These are phyloP conservation scores for Tokudaia muenninki DNA, from an alignment of 2,797 vertebrate genomes.

Conservation along the genomic window DNA sequence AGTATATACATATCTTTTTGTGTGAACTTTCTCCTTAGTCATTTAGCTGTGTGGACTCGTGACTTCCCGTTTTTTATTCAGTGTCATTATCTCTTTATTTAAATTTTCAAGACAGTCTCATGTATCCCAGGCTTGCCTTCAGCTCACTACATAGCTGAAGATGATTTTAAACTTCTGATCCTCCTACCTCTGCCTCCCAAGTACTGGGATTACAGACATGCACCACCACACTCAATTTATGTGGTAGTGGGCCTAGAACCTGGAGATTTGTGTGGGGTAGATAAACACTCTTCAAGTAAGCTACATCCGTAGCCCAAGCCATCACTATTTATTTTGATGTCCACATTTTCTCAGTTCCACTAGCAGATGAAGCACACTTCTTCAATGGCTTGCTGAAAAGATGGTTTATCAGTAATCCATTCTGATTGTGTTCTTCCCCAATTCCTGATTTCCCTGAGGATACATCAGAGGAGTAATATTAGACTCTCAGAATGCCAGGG, in stretches of 20 bases:
- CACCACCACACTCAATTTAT: no score
- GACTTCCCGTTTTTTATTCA: neutral
- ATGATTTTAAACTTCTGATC: neutral
- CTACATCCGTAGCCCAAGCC: neutral
- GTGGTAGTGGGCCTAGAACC: neutral
- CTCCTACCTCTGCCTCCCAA: neutral
- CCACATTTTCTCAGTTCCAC: neutral
- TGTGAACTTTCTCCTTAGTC: neutral
- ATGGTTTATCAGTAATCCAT: neutral
- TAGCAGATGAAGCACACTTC: neutral
- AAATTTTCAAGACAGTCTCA: neutral
- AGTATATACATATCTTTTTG: neutral
- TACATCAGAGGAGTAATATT: neutral
- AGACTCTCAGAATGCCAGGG: neutral
- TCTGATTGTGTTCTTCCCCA: neutral
- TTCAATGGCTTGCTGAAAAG: neutral
- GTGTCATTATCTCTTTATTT: neutral
- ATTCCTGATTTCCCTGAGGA: neutral
- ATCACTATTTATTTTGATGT: neutral
- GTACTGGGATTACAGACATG: neutral
- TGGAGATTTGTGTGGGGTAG: neutral
- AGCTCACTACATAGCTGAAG: neutral
- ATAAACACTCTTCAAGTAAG: neutral
- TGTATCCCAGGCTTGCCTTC: neutral
- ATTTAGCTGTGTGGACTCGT: neutral